phyloP scores from a whole-genome alignment of 2,888 invertebrate species.

The Brachynemurus nebulosus region DNA sequence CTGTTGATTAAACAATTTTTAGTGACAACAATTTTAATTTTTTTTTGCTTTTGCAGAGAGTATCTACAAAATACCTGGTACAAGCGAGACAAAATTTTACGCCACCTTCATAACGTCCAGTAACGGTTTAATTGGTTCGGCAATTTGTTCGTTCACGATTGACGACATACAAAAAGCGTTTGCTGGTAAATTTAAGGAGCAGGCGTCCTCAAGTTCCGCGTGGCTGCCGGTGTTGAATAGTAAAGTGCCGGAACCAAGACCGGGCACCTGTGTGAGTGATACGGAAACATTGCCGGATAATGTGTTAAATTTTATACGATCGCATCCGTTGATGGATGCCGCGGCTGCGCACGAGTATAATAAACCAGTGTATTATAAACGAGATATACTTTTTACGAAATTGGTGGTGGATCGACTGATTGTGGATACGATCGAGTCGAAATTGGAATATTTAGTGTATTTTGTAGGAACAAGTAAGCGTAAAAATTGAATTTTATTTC shows the following conservation, averaged over 20 bases:
- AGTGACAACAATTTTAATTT: slow-evolving; percentile 26
- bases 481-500: neutral
- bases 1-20: slow-evolving; percentile 60
- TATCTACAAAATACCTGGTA: slow-evolving; percentile 84
- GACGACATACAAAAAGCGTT: slow-evolving; percentile 85
- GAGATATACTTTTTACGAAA: slow-evolving; percentile 82
- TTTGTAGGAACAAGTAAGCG: slow-evolving; percentile 65
- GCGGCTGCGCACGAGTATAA: slow-evolving; percentile 88
- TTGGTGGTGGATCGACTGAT: slow-evolving; percentile 81
- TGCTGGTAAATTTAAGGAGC: slow-evolving; percentile 93
- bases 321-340: slow-evolving; percentile 95
- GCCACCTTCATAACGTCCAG: slow-evolving; percentile 93
- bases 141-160: slow-evolving; percentile 89
- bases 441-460: slow-evolving; percentile 71
- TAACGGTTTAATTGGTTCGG: slow-evolving; percentile 90
- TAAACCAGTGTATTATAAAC: slow-evolving; percentile 85
- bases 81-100: slow-evolving; percentile 84
- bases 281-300: slow-evolving; percentile 83
- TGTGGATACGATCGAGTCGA: slow-evolving; percentile 60
- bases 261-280: slow-evolving; percentile 90
- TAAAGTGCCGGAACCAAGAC: slow-evolving; percentile 83
- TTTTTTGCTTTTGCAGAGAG: slow-evolving; percentile 53
- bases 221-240: slow-evolving; percentile 90
- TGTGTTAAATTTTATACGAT: slow-evolving; percentile 90
- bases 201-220: slow-evolving; percentile 81